A percentile compares a stretch with the other conserved stretches of the same genome.
phyloP scores from a whole-genome alignment of 1,140 invertebrate genomes.

The Drosophila yakuba region DNA sequence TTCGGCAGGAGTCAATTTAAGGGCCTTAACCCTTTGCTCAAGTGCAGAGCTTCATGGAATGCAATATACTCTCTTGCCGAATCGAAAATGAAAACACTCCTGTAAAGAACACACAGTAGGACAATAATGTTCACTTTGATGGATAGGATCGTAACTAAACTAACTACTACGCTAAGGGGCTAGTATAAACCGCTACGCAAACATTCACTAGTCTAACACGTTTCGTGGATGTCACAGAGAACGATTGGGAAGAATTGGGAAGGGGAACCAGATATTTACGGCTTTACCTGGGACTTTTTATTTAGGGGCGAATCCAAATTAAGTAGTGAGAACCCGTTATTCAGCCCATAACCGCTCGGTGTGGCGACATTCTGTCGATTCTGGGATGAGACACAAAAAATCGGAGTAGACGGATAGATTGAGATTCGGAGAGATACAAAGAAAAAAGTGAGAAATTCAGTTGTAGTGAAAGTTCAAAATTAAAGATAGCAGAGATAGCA shows the following conservation, averaged over 20 bases:
- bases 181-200: slow-evolving; percentile 23
- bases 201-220: slow-evolving; percentile 6
- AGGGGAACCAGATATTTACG: slow-evolving; percentile 18
- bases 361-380: slow-evolving; percentile 87
- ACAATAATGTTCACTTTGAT: neutral
- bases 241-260: neutral
- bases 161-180: slow-evolving; percentile 8
- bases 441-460: slow-evolving; percentile 19
- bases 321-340: slow-evolving; percentile 86
- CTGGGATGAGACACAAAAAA: slow-evolving; percentile 70
- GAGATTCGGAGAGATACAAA: slow-evolving; percentile 28
- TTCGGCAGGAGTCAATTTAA: slow-evolving; percentile 7
- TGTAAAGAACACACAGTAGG: slow-evolving; percentile 6
- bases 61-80: neutral
- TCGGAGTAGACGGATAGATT: slow-evolving; percentile 23
- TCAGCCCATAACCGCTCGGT: slow-evolving; percentile 84
- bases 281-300: slow-evolving; percentile 85
- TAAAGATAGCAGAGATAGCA: slow-evolving; percentile 7
- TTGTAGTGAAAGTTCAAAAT: slow-evolving; percentile 2
- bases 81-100: neutral
- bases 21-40: too few relatives aligned
- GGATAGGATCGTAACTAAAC: slow-evolving; percentile 1
- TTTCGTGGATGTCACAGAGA: neutral
- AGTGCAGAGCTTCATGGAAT: neutral
- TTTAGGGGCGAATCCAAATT: slow-evolving; percentile 86